Evolutionary conservation across 1,140 invertebrate genomes (phyloP).

Genomic region (Ceratina japonica): DNA sequence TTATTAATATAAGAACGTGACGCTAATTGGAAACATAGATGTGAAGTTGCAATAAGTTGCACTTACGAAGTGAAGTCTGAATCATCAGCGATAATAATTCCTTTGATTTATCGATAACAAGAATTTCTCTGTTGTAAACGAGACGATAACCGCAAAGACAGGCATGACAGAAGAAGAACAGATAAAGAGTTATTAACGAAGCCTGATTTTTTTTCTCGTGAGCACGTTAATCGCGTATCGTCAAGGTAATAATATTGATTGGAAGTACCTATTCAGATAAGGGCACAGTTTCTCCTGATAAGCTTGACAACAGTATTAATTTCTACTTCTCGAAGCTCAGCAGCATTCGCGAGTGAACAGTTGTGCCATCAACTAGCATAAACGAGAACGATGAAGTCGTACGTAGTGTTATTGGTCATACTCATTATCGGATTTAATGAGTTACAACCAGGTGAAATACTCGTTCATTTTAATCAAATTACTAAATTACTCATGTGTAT

Average conservation of each 20-base stretch:
- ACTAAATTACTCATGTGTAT: background rate
- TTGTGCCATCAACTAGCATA: slow-evolving; percentile 1
- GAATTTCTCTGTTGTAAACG: background rate
- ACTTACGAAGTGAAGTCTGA: no score
- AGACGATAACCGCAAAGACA: background rate
- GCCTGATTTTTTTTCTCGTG: slow-evolving; percentile 39
- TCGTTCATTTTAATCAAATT: background rate
- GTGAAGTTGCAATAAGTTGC: no score
- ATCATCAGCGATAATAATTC: no score
- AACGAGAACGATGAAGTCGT: background rate
- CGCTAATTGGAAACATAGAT: no score
- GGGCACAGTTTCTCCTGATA: slow-evolving; percentile 47
- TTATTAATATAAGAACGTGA: no score
- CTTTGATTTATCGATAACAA: no score
- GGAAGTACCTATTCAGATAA: slow-evolving; percentile 43
- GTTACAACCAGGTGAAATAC: slow-evolving; percentile 36
- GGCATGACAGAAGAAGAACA: background rate
- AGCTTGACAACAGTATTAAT: slow-evolving; percentile 20
- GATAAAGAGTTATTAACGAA: slow-evolving; percentile 15
- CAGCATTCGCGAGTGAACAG: slow-evolving; percentile 5
- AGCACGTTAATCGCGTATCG: slow-evolving; percentile 39
- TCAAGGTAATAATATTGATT: slow-evolving; percentile 52
- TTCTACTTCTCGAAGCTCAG: background rate
- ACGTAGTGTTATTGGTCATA: background rate
- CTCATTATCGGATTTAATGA: background rate